Percentiles rank a stretch among this genome's conserved stretches.
Evolutionary conservation across 2,113 vertebrate species (phyloP).

Genomic region (Platycercus adscitus): DNA sequence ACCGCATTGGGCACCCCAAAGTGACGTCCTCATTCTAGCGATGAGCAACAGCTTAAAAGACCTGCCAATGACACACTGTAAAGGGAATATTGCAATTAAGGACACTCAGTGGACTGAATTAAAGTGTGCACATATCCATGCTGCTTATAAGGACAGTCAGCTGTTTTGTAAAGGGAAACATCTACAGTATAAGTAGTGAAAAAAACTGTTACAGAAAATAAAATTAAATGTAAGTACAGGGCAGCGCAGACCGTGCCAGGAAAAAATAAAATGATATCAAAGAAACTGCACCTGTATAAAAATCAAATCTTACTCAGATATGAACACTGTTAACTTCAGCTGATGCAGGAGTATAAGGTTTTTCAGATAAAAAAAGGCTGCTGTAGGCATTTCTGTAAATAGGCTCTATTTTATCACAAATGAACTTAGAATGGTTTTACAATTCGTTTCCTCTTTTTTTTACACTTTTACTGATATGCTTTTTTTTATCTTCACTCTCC

Average conservation of each 20-base stretch:
- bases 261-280: slow-evolving; percentile 6
- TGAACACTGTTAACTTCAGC: background rate
- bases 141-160: background rate
- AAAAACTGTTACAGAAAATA: background rate
- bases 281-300: background rate
- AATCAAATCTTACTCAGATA: slow-evolving; percentile 4
- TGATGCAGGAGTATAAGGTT: background rate
- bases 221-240: background rate
- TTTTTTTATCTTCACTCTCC: background rate
- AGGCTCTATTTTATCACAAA: background rate
- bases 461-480: background rate
- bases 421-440: background rate
- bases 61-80: background rate
- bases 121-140: background rate
- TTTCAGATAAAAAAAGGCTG: background rate
- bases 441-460: background rate
- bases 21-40: background rate
- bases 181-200: background rate
- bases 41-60: background rate
- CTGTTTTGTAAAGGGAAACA: background rate
- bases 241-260: background rate
- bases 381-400: background rate
- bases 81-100: background rate
- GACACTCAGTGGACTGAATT: background rate
- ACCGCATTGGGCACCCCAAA: background rate